These are phyloP conservation scores for Scatophagus argus DNA, from an alignment of 2,113 vertebrate species.

Conservation along the genomic window DNA sequence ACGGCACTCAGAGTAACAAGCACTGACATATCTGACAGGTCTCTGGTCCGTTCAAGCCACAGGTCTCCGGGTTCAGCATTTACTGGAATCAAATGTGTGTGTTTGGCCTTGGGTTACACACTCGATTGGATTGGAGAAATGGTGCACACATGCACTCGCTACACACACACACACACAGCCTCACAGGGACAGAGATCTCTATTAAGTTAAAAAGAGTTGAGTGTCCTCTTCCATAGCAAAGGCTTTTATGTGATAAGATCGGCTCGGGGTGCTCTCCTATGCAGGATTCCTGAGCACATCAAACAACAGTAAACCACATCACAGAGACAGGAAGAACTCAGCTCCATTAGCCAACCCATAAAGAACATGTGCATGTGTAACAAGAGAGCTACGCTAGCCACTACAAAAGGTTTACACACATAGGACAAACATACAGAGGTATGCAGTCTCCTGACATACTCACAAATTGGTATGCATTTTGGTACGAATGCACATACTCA, in stretches of 20 bases:
- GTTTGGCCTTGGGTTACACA: constrained; percentile 78
- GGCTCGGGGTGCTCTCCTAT: constrained; percentile 72
- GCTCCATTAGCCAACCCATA: constrained; percentile 84
- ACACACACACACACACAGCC: constrained; percentile 28
- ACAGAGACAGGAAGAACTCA: constrained; percentile 79
- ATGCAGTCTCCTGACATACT: constrained; percentile 42
- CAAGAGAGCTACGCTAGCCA: constrained; percentile 67
- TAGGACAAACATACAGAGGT: constrained; percentile 56
- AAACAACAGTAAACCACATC: constrained; percentile 82
- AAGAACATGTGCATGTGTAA: constrained; percentile 83
- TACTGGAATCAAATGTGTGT: constrained; percentile 78
- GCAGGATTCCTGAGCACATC: constrained; percentile 80
- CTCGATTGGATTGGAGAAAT: constrained; percentile 78
- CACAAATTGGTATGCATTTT: constrained; percentile 32
- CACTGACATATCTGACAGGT: constrained; percentile 56
- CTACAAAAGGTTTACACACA: constrained; percentile 72
- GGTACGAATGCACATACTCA: background rate
- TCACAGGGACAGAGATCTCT: constrained; percentile 67
- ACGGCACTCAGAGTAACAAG: background rate
- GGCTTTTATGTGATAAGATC: constrained; percentile 84
- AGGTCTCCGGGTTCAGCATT: constrained; percentile 73
- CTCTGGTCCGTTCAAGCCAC: constrained; percentile 54
- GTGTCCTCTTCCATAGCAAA: constrained; percentile 77
- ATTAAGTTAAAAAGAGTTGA: constrained; percentile 79
- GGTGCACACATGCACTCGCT: constrained; percentile 29